phyloP scores from a whole-genome alignment of 2,113 vertebrate species.

The Phalacrocorax carbo region DNA sequence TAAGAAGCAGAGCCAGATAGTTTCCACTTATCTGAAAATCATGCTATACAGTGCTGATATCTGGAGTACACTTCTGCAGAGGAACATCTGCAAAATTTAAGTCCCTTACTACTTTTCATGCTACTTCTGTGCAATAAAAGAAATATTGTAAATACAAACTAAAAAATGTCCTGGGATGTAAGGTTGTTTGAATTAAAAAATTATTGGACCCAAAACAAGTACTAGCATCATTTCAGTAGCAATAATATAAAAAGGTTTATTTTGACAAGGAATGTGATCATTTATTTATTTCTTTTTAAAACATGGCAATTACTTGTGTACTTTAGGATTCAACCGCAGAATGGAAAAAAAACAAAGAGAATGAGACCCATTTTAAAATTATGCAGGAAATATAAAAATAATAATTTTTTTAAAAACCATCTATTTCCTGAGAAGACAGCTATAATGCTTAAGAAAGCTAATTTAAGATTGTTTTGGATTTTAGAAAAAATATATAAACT shows the following conservation, averaged over 20 bases:
- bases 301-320: not conserved
- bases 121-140: not conserved
- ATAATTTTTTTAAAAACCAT: too few relatives aligned
- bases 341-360: not conserved
- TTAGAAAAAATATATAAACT: not conserved
- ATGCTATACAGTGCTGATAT: not conserved
- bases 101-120: not conserved
- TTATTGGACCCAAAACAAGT: not conserved
- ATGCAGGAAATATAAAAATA: not conserved
- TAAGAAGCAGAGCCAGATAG: not conserved
- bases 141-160: not conserved
- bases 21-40: not conserved
- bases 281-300: not conserved
- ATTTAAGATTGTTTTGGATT: not conserved
- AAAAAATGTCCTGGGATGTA: not conserved
- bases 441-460: not conserved
- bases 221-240: not conserved
- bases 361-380: not conserved
- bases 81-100: not conserved
- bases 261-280: not conserved
- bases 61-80: not conserved
- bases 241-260: not conserved
- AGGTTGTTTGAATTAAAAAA: slow-evolving; percentile 17
- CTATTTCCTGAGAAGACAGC: not conserved
- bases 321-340: not conserved